These are phyloP conservation scores for Osmerus eperlanus DNA, from an alignment of 2,113 vertebrate species.

Conservation along the genomic window DNA sequence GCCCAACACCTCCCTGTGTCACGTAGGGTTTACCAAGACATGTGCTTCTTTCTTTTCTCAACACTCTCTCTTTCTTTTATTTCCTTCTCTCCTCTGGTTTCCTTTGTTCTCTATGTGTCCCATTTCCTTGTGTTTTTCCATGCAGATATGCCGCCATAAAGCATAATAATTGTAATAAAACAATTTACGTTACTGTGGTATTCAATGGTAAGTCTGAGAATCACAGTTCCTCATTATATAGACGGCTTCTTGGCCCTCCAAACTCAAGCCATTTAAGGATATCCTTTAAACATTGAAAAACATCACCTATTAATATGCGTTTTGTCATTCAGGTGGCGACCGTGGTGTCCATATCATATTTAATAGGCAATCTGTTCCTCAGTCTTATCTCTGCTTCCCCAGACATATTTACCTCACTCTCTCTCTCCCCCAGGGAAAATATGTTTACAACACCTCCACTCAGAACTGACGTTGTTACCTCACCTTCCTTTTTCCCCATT, in stretches of 20 bases:
- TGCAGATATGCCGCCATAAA: not conserved
- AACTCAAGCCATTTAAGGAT: no score
- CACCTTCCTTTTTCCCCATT: conserved; percentile 2
- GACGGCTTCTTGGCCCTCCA: not conserved
- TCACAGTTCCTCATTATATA: not conserved
- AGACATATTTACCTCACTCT: conserved; percentile 16
- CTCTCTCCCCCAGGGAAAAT: conserved; percentile 16
- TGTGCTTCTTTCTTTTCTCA: not conserved
- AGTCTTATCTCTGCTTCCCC: conserved; percentile 37
- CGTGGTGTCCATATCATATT: conserved; percentile 22
- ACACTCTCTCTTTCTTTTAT: not conserved
- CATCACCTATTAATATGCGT: no score
- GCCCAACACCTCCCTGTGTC: not conserved
- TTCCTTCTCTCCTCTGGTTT: not conserved
- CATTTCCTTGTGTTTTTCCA: no score
- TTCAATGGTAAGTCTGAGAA: not conserved
- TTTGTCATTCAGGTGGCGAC: conserved; percentile 7
- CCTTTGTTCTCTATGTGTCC: not conserved
- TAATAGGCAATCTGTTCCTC: conserved; percentile 27
- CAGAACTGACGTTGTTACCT: conserved; percentile 21
- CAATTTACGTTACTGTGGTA: no score
- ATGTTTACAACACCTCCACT: conserved; percentile 8
- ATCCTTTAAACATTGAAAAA: no score
- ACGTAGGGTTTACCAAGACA: not conserved
- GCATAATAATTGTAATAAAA: not conserved